Evolutionary conservation across 2,888 invertebrate species (phyloP).

Genomic region (Poecilobothrus nobilitatus): DNA sequence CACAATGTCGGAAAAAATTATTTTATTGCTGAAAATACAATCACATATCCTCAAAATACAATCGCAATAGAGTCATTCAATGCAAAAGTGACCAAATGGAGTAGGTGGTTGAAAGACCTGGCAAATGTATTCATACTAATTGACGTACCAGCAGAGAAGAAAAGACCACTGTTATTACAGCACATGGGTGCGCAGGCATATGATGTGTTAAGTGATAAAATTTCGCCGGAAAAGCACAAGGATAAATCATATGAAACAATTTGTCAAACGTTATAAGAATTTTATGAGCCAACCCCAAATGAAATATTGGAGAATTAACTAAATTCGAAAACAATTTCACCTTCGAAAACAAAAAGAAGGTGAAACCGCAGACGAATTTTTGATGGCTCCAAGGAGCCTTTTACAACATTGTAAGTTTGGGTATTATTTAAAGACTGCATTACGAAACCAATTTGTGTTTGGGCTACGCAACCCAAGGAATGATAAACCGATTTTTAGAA

Average conservation of each 20-base stretch:
- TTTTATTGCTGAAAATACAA: too few relatives aligned
- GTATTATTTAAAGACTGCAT: slow-evolving; percentile 24
- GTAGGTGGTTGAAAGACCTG: too few relatives aligned
- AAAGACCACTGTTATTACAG: neutral
- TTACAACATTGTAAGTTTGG: slow-evolving; percentile 25
- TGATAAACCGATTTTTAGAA: slow-evolving; percentile 26
- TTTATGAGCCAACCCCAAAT: slow-evolving; percentile 21
- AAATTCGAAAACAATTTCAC: slow-evolving; percentile 23
- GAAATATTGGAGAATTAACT: slow-evolving; percentile 27
- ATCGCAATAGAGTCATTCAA: too few relatives aligned
- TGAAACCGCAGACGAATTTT: neutral
- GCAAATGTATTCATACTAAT: too few relatives aligned
- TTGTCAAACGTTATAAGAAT: neutral
- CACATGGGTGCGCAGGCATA: neutral
- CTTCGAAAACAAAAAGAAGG: slow-evolving; percentile 21
- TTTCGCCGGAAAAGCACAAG: neutral
- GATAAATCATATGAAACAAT: slow-evolving; percentile 8
- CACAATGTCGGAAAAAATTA: too few relatives aligned
- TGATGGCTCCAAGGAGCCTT: slow-evolving; percentile 14
- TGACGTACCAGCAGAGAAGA: too few relatives aligned
- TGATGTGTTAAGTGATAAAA: neutral
- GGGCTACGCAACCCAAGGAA: slow-evolving; percentile 23
- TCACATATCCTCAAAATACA: too few relatives aligned
- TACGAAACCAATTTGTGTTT: slow-evolving; percentile 27
- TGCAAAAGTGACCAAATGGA: too few relatives aligned